A percentile compares a stretch with the other conserved stretches of the same genome.
Evolutionary conservation across 2,888 invertebrate genomes (phyloP).

Genomic region (Hypena proboscidalis): DNA sequence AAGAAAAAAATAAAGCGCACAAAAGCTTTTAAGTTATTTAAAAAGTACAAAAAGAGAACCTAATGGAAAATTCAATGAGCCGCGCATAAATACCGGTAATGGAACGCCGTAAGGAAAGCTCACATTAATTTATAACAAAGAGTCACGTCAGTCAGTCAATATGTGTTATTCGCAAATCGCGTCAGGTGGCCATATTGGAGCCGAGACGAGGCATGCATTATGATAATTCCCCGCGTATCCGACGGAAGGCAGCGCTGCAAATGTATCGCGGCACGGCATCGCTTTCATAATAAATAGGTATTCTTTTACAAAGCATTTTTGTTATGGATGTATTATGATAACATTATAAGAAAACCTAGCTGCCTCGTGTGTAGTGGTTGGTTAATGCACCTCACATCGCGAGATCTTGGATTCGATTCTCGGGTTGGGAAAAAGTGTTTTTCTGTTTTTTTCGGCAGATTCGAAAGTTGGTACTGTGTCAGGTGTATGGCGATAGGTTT

Average conservation of each 20-base stretch:
- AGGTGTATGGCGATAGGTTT: no score
- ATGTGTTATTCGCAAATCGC: slow-evolving; percentile 47
- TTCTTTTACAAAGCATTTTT: slow-evolving; percentile 15
- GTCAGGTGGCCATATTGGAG: slow-evolving; percentile 44
- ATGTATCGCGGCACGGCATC: slow-evolving; percentile 33
- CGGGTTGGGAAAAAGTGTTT: no score
- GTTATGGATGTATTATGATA: no score
- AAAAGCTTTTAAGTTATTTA: no score
- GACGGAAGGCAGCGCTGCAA: slow-evolving; percentile 38
- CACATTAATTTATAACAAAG: slow-evolving; percentile 34
- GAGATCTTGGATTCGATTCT: no score
- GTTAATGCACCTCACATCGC: no score
- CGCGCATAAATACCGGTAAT: slow-evolving; percentile 2
- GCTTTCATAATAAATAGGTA: slow-evolving; percentile 29
- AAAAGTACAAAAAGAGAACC: no score
- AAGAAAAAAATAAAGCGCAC: no score
- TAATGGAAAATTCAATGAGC: slow-evolving; percentile 4
- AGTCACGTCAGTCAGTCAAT: slow-evolving; percentile 41
- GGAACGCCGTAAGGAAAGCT: slow-evolving; percentile 19
- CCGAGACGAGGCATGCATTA: slow-evolving; percentile 55
- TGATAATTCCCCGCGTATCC: slow-evolving; percentile 52
- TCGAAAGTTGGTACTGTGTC: no score
- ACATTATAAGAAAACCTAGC: no score
- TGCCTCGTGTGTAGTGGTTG: no score
- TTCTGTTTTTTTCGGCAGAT: no score